Percentiles rank a stretch among this genome's conserved stretches.
phyloP scores from a whole-genome alignment of 2,113 vertebrate species.

The Ctenomys sociabilis region DNA sequence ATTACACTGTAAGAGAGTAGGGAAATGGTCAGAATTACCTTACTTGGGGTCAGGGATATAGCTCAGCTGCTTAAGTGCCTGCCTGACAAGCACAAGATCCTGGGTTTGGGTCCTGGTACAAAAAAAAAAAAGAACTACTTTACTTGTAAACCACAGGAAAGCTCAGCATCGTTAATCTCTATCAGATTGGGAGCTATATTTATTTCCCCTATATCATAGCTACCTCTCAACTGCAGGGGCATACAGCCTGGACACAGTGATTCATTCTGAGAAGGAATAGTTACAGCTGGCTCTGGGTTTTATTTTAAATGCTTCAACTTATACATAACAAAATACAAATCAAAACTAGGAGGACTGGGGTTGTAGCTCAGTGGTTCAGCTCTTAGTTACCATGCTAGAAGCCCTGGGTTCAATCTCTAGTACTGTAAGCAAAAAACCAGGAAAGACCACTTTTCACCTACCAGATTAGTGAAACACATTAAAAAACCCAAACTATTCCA shows the following conservation, averaged over 20 bases:
- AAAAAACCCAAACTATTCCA: background rate
- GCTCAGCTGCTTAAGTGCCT: too few species aligned
- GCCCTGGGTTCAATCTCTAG: background rate
- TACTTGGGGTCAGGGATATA: too few species aligned
- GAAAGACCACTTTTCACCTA: background rate
- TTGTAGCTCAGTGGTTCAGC: background rate
- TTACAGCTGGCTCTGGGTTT: background rate
- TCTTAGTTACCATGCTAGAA: background rate
- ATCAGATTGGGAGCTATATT: background rate
- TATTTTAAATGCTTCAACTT: background rate
- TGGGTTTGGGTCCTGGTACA: too few species aligned
- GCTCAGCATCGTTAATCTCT: background rate
- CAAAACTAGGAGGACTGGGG: background rate
- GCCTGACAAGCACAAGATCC: too few species aligned
- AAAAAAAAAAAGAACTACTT: too few species aligned
- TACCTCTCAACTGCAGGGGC: background rate
- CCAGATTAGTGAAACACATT: background rate
- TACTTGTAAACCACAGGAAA: background rate
- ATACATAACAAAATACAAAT: conserved; percentile 1
- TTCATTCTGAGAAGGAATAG: background rate
- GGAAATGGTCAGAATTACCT: background rate
- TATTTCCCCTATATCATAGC: background rate
- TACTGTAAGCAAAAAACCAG: background rate
- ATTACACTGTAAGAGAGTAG: background rate
- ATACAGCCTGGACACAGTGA: background rate